Base-by-base conservation (phyloP, 2,797 vertebrate genomes). In the Melanotaenia pygmaea region DNA sequence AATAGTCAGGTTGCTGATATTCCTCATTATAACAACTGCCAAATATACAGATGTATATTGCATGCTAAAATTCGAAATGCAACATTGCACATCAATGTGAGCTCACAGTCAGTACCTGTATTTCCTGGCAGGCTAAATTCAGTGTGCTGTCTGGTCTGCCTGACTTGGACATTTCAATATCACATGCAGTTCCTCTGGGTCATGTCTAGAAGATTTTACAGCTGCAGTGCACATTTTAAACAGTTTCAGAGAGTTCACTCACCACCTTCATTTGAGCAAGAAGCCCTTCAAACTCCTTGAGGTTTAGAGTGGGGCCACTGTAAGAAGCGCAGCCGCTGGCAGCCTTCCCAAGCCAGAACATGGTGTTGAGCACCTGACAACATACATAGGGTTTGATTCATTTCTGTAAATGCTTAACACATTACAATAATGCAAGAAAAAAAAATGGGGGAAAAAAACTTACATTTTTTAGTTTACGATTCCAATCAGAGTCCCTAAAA, bases 341-440 rank as follows among this genome's bases (percentile, higher is more conserved):
- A 3, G 95, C 95, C 88, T 97, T 99, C 40, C 97, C 98, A 64
- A 99, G 94, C 98, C 98, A 99, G 89, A 98, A 99, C 86, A 99
- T 94, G 58, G 98, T 99, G 85, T 99, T 96, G 91, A 99, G 91
- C 62, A 99, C 97, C 98, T 99, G 90, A 24, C 71, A 77, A 90
- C 26, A 84, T 82, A 54, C 9, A 50, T 0, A 0, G 1, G 12
- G 20, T 61, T 70, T 45, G 18, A 22, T 50, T 59, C 1, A 22
- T 24, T 37, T 59, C 22, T 43, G 67, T 47, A 2, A 65, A 80
- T 50, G 22, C 18, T 59, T 18, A 38, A 75, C 1, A 51, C 12
- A 35, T 0, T 32, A 43, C 18, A 7, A 18, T 9, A 57, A 32
- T 18, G 9, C 28, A n/a, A 69, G 24, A 28, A 64, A 34, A 66